Evolutionary conservation across 2,797 vertebrate species (phyloP).

Genomic region (Eptatretus atami): DNA sequence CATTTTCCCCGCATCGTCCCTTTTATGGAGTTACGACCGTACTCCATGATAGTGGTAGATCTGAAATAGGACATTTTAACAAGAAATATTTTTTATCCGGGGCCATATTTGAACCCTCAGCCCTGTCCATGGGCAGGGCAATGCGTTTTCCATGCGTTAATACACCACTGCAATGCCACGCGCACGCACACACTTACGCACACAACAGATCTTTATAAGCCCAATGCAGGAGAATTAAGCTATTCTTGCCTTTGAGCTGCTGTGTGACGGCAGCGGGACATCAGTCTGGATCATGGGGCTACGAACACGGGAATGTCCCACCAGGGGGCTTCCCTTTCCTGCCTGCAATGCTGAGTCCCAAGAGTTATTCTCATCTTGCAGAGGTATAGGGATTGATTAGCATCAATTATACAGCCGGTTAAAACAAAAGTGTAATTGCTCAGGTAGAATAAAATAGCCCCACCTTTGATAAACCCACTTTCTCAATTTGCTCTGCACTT

Average conservation of each 20-base stretch:
- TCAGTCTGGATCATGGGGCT: constrained; percentile 86
- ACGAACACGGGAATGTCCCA: constrained; percentile 72
- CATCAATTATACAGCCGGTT: too few species aligned
- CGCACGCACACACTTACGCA: neutral
- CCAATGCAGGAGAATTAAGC: neutral
- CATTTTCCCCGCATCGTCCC: too few species aligned
- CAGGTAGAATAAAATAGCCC: constrained; percentile 13
- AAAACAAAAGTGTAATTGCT: too few species aligned
- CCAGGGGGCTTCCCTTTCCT: constrained; percentile 56
- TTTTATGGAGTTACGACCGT: too few species aligned
- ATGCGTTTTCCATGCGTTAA: too few species aligned
- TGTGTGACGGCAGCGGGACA: constrained; percentile 46
- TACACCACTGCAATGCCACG: too few species aligned
- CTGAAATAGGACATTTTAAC: too few species aligned
- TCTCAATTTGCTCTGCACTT: constrained; percentile 20
- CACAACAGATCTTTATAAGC: neutral
- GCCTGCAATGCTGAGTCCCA: constrained; percentile 78
- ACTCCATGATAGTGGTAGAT: too few species aligned
- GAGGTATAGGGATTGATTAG: neutral
- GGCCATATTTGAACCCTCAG: too few species aligned
- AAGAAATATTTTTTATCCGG: too few species aligned
- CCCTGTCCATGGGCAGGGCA: too few species aligned
- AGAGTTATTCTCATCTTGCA: constrained; percentile 38
- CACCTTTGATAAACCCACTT: constrained; percentile 48
- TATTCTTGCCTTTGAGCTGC: constrained; percentile 29